These are phyloP conservation scores for Delia radicum DNA, from an alignment of 1,140 invertebrate genomes.

Conservation along the genomic window DNA sequence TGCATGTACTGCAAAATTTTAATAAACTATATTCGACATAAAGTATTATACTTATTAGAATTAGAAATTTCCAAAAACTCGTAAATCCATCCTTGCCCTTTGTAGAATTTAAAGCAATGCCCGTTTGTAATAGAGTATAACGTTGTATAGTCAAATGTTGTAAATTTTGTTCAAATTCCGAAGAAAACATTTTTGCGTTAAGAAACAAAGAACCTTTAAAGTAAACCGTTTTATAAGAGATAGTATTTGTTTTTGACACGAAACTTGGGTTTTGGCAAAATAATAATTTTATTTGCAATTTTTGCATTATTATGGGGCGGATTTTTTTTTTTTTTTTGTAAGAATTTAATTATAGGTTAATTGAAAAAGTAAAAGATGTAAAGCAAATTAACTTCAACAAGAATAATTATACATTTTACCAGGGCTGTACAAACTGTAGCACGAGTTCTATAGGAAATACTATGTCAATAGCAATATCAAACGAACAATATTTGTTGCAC, in stretches of 20 bases:
- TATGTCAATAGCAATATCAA: too few species aligned
- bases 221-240: neutral
- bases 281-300: neutral
- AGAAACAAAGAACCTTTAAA: neutral
- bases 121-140: neutral
- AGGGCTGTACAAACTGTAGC: too few species aligned
- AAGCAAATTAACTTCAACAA: too few species aligned
- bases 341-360: too few species aligned
- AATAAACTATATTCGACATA: conserved; percentile 9
- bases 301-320: too few species aligned
- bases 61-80: neutral
- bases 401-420: too few species aligned
- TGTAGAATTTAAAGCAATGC: neutral
- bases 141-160: neutral
- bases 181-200: neutral
- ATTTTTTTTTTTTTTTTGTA: too few species aligned
- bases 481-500: too few species aligned
- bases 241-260: neutral
- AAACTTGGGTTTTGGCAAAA: neutral
- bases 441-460: too few species aligned
- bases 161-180: neutral
- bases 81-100: neutral
- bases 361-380: too few species aligned
- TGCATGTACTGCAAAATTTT: neutral
- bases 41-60: neutral